Base-by-base conservation (phyloP, 2,113 vertebrate genomes). In the Penelope pileata region DNA sequence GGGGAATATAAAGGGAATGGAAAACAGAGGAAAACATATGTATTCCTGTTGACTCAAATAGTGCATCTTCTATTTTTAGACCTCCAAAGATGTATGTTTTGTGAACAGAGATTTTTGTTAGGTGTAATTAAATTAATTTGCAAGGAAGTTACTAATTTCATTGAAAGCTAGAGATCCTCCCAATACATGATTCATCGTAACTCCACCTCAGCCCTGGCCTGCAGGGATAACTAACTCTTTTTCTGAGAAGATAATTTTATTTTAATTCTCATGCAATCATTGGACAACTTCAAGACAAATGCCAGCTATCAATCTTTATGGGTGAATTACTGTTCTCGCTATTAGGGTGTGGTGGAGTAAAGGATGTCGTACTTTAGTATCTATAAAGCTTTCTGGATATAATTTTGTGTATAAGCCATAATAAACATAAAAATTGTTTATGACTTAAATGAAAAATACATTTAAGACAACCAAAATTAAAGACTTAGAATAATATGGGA, bases 191-290 rank as follows among this genome's bases (percentile, higher is more conserved):
- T 95, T 98, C 96, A 94, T 94, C 92, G 67, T 82, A 96, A 94
- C 88, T 96, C 83, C 73, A 75, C 72, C 96, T 97, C 94, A 96
- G 92, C 96, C 78, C 91, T 97, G 96, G 96, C 97, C 97, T 0
- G 60, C 62, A 94, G 97, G 96, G 90, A 76, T 96, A 83, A 93
- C 96, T 97, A 95, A 95, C 78, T 97, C 83, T 78, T 95, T 95
- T 93, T 96, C 95, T 98, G 97, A 98, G 98, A 98, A 98, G 97
- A 97, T 98, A 97, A 98, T 98, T 98, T 98, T 97, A 98, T 97
- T 97, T 97, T 98, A 98, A 98, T 98, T 98, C 98, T 98, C 97
- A 98, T 97, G 97, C 96, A 97, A 90, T 97, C 93, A 96, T 83
- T 97, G 95, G 96, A 97, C 77, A 96, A 95, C 95, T 96, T 96